Evolutionary conservation across 2,888 invertebrate species (phyloP).

Genomic region (Pardosa pseudoannulata): DNA sequence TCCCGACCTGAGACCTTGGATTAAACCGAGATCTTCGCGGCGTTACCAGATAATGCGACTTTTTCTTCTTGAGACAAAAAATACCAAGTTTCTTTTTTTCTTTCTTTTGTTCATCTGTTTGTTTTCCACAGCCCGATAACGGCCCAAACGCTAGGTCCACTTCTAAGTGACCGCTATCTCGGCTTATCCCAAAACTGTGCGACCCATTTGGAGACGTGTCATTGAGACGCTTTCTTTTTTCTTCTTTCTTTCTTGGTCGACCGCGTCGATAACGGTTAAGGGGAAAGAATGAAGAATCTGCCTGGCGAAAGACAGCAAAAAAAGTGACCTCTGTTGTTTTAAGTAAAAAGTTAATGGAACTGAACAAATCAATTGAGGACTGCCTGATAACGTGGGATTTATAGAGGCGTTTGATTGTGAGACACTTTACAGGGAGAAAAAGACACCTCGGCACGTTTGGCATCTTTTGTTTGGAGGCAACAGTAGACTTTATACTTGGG

Average conservation of each 20-base stretch:
- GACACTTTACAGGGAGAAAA: background rate
- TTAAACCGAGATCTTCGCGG: background rate
- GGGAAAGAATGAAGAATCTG: background rate
- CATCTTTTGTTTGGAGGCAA: too few relatives aligned
- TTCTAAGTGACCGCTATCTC: constrained; percentile 2
- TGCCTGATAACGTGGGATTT: background rate
- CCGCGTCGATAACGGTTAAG: background rate
- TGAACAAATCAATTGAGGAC: background rate
- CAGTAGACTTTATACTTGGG: too few relatives aligned
- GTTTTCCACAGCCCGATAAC: background rate
- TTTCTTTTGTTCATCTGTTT: too few relatives aligned
- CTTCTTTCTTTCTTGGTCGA: background rate
- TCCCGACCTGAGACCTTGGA: background rate
- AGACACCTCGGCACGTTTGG: background rate
- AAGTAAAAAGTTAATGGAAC: background rate
- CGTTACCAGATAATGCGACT: background rate
- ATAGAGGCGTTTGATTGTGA: background rate
- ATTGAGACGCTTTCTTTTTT: background rate
- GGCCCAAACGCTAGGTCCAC: background rate
- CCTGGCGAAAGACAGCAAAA: background rate
- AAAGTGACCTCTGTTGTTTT: background rate
- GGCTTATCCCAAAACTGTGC: background rate
- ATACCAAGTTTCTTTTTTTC: too few relatives aligned
- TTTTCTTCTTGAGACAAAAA: background rate
- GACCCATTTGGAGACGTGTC: background rate